phyloP scores from a whole-genome alignment of 2,797 vertebrate genomes.

The Muraenolepis orangiensis region DNA sequence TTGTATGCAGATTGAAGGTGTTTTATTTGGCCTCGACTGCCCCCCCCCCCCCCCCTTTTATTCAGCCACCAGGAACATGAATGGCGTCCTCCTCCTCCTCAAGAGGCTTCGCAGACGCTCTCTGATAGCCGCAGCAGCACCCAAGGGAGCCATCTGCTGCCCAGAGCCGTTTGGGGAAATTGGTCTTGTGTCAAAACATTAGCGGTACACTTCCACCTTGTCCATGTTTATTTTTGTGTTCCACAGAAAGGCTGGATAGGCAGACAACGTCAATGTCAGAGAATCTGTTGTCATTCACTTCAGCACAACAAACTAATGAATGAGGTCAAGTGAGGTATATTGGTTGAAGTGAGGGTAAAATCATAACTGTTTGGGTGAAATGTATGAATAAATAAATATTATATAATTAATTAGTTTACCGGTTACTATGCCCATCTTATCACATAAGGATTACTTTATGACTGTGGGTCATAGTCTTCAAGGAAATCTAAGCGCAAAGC shows the following conservation, averaged over 20 bases:
- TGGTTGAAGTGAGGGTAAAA: neutral
- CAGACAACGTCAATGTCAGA: neutral
- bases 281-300: neutral
- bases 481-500: too few species aligned
- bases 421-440: neutral
- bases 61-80: neutral
- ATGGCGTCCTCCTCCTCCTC: neutral
- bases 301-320: neutral
- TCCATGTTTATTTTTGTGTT: neutral
- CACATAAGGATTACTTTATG: neutral
- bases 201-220: neutral
- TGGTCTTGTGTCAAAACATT: neutral
- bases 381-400: neutral
- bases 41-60: neutral
- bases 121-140: neutral
- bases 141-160: neutral
- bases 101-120: neutral
- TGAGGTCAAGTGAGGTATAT: neutral
- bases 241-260: neutral
- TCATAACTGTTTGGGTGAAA: neutral
- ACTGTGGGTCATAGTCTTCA: neutral
- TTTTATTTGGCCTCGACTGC: neutral
- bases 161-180: neutral
- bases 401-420: neutral
- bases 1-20: conserved; percentile 17